Conservation (phyloP, 2,113 vertebrate genomes). For the Cyprinodon variegatus region DNA sequence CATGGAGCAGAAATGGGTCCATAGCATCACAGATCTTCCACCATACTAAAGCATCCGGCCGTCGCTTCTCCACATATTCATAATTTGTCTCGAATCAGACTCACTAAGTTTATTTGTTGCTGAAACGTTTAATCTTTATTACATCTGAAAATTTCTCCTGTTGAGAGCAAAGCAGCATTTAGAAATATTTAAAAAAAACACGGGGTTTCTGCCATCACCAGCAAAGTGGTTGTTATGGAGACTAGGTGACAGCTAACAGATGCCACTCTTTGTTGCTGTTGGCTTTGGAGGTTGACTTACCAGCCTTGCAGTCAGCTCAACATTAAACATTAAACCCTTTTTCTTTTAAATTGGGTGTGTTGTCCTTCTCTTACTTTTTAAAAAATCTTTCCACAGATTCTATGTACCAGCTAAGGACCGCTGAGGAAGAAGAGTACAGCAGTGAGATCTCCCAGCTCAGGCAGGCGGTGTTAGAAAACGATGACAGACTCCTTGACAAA, state of each 20-base stretch:
- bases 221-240: not conserved
- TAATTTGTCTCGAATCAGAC: no score
- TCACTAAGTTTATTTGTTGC: no score
- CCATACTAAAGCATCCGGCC: no score
- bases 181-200: no score
- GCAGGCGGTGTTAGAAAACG: constrained; percentile 81
- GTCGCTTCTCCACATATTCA: no score
- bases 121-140: no score
- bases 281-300: not conserved
- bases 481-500: constrained; percentile 76
- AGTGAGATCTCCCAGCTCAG: constrained; percentile 82
- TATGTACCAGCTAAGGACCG: constrained; percentile 81
- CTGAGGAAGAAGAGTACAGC: constrained; percentile 57
- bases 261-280: not conserved
- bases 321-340: not conserved
- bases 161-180: no score
- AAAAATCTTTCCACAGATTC: constrained; percentile 55
- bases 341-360: no score
- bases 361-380: not conserved
- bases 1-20: no score
- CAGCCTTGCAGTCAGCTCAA: not conserved
- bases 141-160: no score
- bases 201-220: not conserved
- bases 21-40: no score
- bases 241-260: not conserved